phyloP scores from a whole-genome alignment of 1,140 invertebrate species.

The Cydia pomonella region DNA sequence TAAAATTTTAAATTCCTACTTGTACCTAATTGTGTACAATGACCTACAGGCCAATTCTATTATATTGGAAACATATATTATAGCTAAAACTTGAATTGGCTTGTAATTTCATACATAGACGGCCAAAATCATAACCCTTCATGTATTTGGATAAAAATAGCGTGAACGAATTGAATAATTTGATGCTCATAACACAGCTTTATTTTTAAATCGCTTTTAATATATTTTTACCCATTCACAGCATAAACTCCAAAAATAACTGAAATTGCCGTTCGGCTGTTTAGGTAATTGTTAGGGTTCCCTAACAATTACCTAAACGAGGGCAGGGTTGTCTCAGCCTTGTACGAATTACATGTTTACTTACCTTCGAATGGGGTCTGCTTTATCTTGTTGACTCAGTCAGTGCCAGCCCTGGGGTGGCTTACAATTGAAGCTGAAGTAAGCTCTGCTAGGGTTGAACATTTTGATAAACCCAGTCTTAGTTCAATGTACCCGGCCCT shows the following conservation, averaged over 20 bases:
- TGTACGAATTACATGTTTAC: slow-evolving; percentile 32
- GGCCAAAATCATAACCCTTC: too few relatives aligned
- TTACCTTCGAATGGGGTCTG: slow-evolving; percentile 28
- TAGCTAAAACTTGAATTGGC: too few relatives aligned
- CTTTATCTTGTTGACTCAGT: slow-evolving; percentile 32
- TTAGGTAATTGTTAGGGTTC: too few relatives aligned
- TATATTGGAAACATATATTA: too few relatives aligned
- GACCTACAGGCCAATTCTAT: too few relatives aligned
- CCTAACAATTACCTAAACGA: slow-evolving; percentile 26
- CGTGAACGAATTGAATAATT: not conserved
- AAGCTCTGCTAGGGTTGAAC: slow-evolving; percentile 31
- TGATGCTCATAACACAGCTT: too few relatives aligned
- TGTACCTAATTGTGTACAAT: too few relatives aligned
- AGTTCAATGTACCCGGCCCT: slow-evolving; percentile 18
- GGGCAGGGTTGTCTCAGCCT: slow-evolving; percentile 28
- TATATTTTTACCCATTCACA: not conserved
- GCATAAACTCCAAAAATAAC: not conserved
- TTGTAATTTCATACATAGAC: too few relatives aligned
- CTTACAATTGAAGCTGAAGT: slow-evolving; percentile 27
- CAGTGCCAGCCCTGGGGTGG: slow-evolving; percentile 23
- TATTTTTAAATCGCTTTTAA: too few relatives aligned
- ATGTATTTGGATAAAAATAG: not conserved
- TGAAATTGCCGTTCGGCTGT: not conserved
- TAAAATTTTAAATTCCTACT: too few relatives aligned
- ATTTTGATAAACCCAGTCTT: slow-evolving; percentile 33